Evolutionary conservation across 2,888 invertebrate species (phyloP), one percentile per base, ranked within the genome.

Genomic region (Smittia sp.): DNA sequence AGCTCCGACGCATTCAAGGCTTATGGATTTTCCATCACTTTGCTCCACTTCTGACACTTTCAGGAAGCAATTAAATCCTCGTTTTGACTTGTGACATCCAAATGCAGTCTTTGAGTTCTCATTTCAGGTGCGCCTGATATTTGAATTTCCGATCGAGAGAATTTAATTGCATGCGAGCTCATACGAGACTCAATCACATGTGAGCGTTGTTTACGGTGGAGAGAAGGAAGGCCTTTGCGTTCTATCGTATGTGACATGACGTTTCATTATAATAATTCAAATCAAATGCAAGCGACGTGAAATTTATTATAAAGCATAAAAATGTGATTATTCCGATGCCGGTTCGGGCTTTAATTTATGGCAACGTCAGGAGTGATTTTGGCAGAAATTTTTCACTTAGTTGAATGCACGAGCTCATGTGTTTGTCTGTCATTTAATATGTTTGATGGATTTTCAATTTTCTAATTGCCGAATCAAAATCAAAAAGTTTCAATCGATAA

Each of bases 191-290:
- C 63, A 63, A 25, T 63, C 63, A 63, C 25, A 25, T 25, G 25
- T 27, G 27, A 63, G 3, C 9, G 13, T n/a, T 58, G n/a, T 11
- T 22, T 58, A 24, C n/a, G 20, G 9, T 25, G 27, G 11, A 63
- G 32, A n/a, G n/a, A n/a, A n/a, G n/a, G n/a, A 32, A 32, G 32
- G 32, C 32, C 32, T 32, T 32, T 32, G 32, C 32, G 9, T 32
- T 32, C 32, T 32, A 32, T 32, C 32, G 32, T 32, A 32, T 32
- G 32, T 32, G 32, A 32, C 32, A 62, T 62, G 62, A 62, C 62
- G 22, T 62, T 62, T 20, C 62, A 62, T 62, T 62, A 62, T 62
- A 20, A 62, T 62, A 62, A 62, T 62, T 62, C 62, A 62, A 62
- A 62, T 46, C 52, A 13, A 46, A 46, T 32, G n/a, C 52, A 18